phyloP scores from a whole-genome alignment of 2,113 vertebrate species.

The Hippopotamus amphibius region DNA sequence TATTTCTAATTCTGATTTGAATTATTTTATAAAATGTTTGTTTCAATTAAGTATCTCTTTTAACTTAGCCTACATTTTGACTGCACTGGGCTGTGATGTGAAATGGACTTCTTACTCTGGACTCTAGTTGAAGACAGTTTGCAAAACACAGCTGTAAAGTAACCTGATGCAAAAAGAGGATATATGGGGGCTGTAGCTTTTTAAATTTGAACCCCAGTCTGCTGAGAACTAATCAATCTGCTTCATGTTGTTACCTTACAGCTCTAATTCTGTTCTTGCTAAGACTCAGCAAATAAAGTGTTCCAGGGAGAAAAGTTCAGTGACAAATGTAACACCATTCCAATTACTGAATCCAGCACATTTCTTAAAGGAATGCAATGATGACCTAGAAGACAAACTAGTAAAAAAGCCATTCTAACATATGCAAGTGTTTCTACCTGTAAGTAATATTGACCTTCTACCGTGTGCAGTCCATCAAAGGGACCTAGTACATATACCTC shows the following conservation, averaged over 20 bases:
- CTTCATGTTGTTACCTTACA: not conserved
- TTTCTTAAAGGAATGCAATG: constrained; percentile 28
- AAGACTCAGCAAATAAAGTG: not conserved
- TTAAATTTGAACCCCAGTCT: not conserved
- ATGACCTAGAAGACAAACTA: not conserved
- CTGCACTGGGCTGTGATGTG: not conserved
- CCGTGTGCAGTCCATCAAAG: constrained; percentile 79
- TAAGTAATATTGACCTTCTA: constrained; percentile 82
- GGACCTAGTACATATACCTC: constrained; percentile 74
- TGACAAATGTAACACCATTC: not conserved
- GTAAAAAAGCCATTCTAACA: not conserved
- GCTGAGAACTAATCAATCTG: not conserved
- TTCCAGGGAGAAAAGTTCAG: not conserved
- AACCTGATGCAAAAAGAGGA: not conserved
- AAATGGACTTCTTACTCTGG: not conserved
- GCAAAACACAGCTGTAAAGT: not conserved
- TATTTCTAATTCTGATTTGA: not conserved
- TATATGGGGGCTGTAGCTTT: not conserved
- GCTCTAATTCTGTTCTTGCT: not conserved
- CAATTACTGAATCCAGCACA: not conserved
- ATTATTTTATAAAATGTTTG: constrained; percentile 6
- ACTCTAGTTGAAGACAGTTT: not conserved
- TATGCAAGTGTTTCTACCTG: constrained; percentile 67
- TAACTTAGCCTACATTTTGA: not conserved
- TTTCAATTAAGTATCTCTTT: constrained; percentile 19